A percentile compares a stretch with the other conserved stretches of the same genome.
These are phyloP conservation scores for Apoderus coryli DNA, from an alignment of 2,888 invertebrate species.

Conservation along the genomic window DNA sequence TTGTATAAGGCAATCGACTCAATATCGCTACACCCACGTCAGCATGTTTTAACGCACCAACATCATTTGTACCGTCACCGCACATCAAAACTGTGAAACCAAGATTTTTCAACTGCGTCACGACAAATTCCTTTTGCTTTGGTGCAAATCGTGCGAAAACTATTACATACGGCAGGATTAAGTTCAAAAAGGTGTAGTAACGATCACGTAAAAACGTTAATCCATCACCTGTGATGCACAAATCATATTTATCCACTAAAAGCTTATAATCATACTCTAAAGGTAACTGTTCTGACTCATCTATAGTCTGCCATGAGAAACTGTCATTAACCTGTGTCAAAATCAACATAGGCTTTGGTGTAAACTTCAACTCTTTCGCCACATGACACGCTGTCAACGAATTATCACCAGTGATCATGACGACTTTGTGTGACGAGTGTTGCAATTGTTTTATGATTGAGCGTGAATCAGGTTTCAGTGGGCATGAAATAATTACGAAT, in stretches of 20 bases:
- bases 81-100: conserved; percentile 96
- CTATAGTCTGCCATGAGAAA: conserved; percentile 72
- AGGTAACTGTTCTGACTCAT: conserved; percentile 41
- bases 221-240: conserved; percentile 93
- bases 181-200: conserved; percentile 46
- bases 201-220: conserved; percentile 51
- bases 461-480: conserved; percentile 90
- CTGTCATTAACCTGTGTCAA: conserved; percentile 35
- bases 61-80: conserved; percentile 99
- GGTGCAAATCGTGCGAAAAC: conserved; percentile 97
- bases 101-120: conserved; percentile 72
- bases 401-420: conserved; percentile 99
- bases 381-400: conserved; percentile 98
- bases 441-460: conserved; percentile 88
- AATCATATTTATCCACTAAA: conserved; percentile 62
- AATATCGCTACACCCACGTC: conserved; percentile 90
- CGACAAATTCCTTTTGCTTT: conserved; percentile 94
- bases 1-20: conserved; percentile 38
- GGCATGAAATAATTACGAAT: conserved; percentile 96
- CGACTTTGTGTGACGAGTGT: conserved; percentile 85
- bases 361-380: conserved; percentile 83
- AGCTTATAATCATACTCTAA: conserved; percentile 35
- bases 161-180: conserved; percentile 70
- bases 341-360: conserved; percentile 55
- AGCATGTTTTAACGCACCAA: conserved; percentile 96